Evolutionary conservation across 1,140 invertebrate genomes (phyloP).

Genomic region (Sycophaga agraensis): DNA sequence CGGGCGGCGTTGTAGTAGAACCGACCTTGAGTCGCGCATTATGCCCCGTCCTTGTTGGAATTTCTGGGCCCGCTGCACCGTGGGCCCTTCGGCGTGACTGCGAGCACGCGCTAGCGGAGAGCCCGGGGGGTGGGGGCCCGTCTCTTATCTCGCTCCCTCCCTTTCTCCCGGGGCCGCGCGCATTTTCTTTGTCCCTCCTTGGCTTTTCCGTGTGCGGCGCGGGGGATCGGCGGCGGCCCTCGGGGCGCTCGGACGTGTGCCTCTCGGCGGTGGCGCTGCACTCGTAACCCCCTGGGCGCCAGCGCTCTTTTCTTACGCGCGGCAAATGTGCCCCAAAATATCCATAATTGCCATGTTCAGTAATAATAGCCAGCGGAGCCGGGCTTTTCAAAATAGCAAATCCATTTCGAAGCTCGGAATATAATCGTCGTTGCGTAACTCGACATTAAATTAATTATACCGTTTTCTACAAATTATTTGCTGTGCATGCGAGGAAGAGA

Average conservation of each 20-base stretch:
- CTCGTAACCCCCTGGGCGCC: neutral
- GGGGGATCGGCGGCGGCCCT: no score
- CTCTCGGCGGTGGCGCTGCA: neutral
- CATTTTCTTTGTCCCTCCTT: constrained; percentile 24
- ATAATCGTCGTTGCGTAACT: no score
- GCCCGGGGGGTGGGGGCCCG: neutral
- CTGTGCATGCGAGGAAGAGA: no score
- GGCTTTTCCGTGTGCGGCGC: constrained; percentile 1
- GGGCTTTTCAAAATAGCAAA: no score
- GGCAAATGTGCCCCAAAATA: no score
- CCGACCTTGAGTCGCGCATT: constrained; percentile 58
- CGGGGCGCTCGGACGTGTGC: no score
- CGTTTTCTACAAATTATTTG: no score
- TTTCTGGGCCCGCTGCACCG: constrained; percentile 45
- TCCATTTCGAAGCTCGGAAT: no score
- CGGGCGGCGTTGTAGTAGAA: constrained; percentile 54
- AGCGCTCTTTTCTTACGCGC: no score
- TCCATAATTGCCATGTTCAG: no score
- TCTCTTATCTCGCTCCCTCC: neutral
- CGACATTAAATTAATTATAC: no score
- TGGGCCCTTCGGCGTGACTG: constrained; percentile 48
- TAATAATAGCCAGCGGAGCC: no score
- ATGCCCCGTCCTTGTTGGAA: constrained; percentile 56
- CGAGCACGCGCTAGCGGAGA: constrained; percentile 29
- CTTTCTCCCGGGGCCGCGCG: neutral